These are phyloP conservation scores for Trachymyrmex septentrionalis DNA, from an alignment of 1,140 invertebrate genomes.

Conservation along the genomic window DNA sequence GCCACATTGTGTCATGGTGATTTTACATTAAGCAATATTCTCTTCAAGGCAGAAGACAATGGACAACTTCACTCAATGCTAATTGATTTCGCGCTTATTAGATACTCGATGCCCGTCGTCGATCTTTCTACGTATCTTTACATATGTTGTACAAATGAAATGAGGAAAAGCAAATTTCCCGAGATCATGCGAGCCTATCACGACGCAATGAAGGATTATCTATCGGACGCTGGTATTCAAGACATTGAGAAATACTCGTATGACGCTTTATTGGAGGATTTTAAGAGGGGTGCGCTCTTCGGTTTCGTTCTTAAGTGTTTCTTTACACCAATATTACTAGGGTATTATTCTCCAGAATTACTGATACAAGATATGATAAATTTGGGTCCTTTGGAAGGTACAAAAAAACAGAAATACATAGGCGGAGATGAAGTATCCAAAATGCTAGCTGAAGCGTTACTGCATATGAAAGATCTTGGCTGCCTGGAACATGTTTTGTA, in stretches of 20 bases:
- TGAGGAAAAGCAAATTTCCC: slow-evolving; percentile 70
- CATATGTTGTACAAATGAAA: slow-evolving; percentile 74
- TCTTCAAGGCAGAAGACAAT: slow-evolving; percentile 74
- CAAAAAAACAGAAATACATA: accelerated
- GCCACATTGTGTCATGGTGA: slow-evolving; percentile 84
- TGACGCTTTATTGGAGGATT: slow-evolving; percentile 78
- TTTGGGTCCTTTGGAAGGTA: background rate
- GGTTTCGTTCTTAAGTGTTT: slow-evolving; percentile 78
- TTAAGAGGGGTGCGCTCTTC: slow-evolving; percentile 76
- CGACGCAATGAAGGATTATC: slow-evolving; percentile 59
- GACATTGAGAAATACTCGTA: slow-evolving; percentile 72
- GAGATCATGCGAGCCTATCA: slow-evolving; percentile 80
- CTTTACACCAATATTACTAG: slow-evolving; percentile 76
- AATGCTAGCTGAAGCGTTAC: slow-evolving; percentile 72
- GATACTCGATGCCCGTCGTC: slow-evolving; percentile 76
- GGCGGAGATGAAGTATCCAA: slow-evolving; percentile 72
- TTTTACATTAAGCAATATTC: slow-evolving; percentile 82
- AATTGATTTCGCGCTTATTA: slow-evolving; percentile 82
- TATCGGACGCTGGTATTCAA: slow-evolving; percentile 64
- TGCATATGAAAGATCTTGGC: slow-evolving; percentile 51
- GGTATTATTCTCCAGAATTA: slow-evolving; percentile 16
- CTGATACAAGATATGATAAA: background rate
- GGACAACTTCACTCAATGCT: slow-evolving; percentile 76
- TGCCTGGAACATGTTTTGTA: slow-evolving; percentile 63
- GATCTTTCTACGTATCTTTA: slow-evolving; percentile 79